These are phyloP conservation scores for Pseudonaja textilis DNA, from an alignment of 2,113 vertebrate species.

Conservation along the genomic window DNA sequence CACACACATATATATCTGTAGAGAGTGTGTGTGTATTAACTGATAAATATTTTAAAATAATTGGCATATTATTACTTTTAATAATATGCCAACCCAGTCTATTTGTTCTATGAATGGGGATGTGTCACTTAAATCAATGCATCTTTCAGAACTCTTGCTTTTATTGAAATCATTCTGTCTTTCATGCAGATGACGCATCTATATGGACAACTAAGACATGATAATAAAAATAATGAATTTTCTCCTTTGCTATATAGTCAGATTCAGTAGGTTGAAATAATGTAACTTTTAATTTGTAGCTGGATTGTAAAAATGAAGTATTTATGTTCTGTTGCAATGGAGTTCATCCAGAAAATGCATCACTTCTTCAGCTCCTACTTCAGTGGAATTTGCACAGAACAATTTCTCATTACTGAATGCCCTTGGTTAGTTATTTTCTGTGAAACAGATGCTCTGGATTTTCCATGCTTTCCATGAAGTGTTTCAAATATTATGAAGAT, in stretches of 20 bases:
- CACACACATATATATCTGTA: too few species aligned
- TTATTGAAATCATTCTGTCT: not conserved
- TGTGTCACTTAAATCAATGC: not conserved
- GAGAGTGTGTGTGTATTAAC: not conserved
- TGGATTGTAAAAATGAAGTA: not conserved
- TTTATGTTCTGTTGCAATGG: constrained; percentile 10
- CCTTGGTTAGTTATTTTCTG: not conserved
- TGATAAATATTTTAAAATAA: not conserved
- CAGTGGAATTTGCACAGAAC: not conserved
- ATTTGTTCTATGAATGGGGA: not conserved
- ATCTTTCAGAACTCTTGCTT: not conserved
- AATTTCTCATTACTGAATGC: too few species aligned
- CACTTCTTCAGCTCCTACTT: not conserved
- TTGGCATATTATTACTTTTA: not conserved
- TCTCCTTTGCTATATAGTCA: not conserved
- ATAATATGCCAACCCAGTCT: not conserved
- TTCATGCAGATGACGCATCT: not conserved
- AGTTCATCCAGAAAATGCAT: not conserved
- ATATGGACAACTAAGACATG: not conserved
- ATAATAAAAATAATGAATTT: not conserved
- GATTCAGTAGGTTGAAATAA: not conserved
- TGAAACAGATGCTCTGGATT: not conserved
- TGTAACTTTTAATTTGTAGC: not conserved
- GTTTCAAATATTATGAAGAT: not conserved
- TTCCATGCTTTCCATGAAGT: not conserved